Evolutionary conservation across 2,797 vertebrate genomes (phyloP).

Genomic region (Lophura swinhoii): DNA sequence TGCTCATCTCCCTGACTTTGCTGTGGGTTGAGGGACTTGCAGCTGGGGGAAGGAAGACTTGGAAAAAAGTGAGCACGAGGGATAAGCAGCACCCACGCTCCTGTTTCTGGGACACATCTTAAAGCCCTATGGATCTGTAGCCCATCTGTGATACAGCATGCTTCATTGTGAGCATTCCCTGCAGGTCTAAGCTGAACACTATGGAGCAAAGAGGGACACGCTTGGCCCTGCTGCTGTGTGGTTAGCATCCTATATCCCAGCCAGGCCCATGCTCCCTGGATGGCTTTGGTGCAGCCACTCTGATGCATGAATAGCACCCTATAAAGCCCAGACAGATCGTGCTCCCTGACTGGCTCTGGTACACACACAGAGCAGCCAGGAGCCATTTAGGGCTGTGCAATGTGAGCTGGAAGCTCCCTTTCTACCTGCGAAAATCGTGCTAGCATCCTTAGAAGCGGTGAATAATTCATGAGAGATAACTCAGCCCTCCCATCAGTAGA

Average conservation of each 20-base stretch:
- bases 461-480: slow-evolving; percentile 46
- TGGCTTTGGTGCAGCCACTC: too few relatives aligned
- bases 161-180: neutral
- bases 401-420: neutral
- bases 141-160: neutral
- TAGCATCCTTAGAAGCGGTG: neutral
- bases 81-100: neutral
- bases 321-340: neutral
- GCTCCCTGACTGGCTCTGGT: neutral
- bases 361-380: neutral
- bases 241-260: neutral
- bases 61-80: neutral
- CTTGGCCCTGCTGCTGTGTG: neutral
- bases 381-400: neutral
- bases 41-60: neutral
- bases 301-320: neutral
- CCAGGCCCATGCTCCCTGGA: neutral
- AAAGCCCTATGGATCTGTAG: neutral
- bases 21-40: neutral
- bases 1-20: neutral
- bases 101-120: neutral
- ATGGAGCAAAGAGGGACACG: neutral
- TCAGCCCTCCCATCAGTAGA: neutral
- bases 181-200: neutral
- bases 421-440: neutral